Base-by-base conservation (phyloP, 2,797 vertebrate species). In the Numenius phaeopus region DNA sequence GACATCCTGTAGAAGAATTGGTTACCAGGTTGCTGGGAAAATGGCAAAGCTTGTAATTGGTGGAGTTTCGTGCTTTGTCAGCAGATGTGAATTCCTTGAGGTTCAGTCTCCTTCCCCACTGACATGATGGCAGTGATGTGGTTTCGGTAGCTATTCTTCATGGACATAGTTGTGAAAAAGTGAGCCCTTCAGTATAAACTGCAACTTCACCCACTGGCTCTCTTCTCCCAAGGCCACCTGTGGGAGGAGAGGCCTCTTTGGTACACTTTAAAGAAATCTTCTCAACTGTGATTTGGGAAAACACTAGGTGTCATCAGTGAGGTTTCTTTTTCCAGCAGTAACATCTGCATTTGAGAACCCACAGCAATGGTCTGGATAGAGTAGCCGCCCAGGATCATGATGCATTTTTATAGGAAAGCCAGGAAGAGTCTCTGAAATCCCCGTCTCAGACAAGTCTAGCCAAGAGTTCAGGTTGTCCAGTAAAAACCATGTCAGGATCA, bases 391-490 rank as follows among this genome's bases (percentile, higher is more conserved):
- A 89, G 80, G 58, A 39, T 61, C 17, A 9, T 46, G 37, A 52
- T 20, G 34, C 37, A 4, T 93, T 97, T 93, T 97, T 87, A 90
- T 8, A 87, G 61, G 46, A 94, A 95, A 95, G 83, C 50, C 29
- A 89, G 80, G 78, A 96, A 95, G 95, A 96, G 87, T 67, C 94
- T 83, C 83, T 50, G 93, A 97, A 98, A 98, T 98, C 97, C 95
- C 84, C 5, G 9, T 93, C 91, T 76, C 92, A 97, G 95, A 96
- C 93, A 96, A 96, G 90, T 97, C 94, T 94, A 80, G 85, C 90
- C 96, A 94, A 96, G 77, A 91, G 42, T 75, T 95, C 91, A 90
- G 66, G 71, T 78, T 93, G 83, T 75, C 94, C 92, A 95, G 94
- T 86, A 87, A 97, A 98, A 98, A 86, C 75, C 80, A 71, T 87